phyloP scores from a whole-genome alignment of 2,888 invertebrate genomes.

The Leptopilina drosophilae region DNA sequence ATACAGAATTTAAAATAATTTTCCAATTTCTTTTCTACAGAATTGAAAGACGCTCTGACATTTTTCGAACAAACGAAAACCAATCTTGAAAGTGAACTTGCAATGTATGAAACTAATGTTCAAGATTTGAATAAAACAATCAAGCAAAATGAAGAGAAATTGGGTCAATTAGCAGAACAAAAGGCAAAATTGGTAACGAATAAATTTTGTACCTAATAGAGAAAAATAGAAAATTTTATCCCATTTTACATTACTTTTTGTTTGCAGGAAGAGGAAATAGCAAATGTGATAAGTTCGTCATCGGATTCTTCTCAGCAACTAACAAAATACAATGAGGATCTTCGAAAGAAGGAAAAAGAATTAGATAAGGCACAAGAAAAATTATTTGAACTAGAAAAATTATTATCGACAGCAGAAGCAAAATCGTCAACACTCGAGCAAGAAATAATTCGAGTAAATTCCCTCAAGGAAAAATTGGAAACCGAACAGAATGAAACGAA shows the following conservation, averaged over 20 bases:
- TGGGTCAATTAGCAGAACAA: constrained; percentile 79
- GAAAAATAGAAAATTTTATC: not conserved
- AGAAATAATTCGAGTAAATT: constrained; percentile 59
- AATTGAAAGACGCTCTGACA: constrained; percentile 68
- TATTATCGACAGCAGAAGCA: constrained; percentile 58
- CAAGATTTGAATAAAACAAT: constrained; percentile 80
- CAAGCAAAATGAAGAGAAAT: constrained; percentile 79
- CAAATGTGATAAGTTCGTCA: constrained; percentile 80
- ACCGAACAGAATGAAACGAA: constrained; percentile 60
- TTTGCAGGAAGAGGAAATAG: constrained; percentile 79
- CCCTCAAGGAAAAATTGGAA: constrained; percentile 57
- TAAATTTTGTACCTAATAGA: not conserved
- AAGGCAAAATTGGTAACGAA: constrained; percentile 79
- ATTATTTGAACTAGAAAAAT: constrained; percentile 63
- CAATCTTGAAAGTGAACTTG: constrained; percentile 69
- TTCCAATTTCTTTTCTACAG: constrained; percentile 54
- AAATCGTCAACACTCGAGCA: constrained; percentile 59
- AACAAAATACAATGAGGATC: constrained; percentile 73
- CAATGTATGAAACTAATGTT: constrained; percentile 64
- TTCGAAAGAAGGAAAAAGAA: constrained; percentile 71
- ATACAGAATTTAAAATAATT: too few relatives aligned
- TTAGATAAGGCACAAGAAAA: constrained; percentile 67
- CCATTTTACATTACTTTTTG: not conserved
- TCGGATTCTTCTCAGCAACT: constrained; percentile 79
- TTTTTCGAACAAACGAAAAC: constrained; percentile 70